Base-by-base conservation (phyloP, 2,888 invertebrate genomes). In the Dolomedes plantarius region DNA sequence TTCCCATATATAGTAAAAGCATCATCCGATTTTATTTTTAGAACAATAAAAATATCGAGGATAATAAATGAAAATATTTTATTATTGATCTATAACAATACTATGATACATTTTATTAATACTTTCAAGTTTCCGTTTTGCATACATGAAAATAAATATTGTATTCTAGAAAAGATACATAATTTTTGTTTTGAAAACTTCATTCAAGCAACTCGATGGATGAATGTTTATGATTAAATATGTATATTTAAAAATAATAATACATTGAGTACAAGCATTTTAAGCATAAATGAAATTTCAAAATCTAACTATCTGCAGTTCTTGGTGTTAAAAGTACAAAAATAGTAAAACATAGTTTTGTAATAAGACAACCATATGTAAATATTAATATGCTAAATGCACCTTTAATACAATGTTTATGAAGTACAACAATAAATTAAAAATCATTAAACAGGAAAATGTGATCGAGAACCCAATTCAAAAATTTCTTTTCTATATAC, bases 11-110 rank as follows among this genome's bases (percentile, higher is more conserved):
- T n/a, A n/a, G n/a, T n/a, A n/a, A n/a, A n/a, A n/a, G n/a, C n/a
- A n/a, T n/a, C n/a, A n/a, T n/a, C n/a, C n/a, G n/a, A n/a, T n/a
- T n/a, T n/a, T n/a, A n/a, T n/a, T n/a, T n/a, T n/a, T n/a, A n/a
- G n/a, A n/a, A n/a, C n/a, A n/a, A n/a, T n/a, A n/a, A n/a, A n/a
- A n/a, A n/a, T n/a, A n/a, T n/a, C n/a, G n/a, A n/a, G n/a, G n/a
- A n/a, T n/a, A 46, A 46, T 46, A 46, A 46, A 46, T 46, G 41
- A 46, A 46, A 46, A 46, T 46, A 46, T 46, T 46, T 46, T 46
- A 46, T 46, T 46, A 46, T 46, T 46, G 41, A 46, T 46, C 41
- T 46, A 46, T 46, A 46, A 46, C 41, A 46, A 46, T 46, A 16
- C 41, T 46, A 46, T 46, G 16, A 46, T 46, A 46, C 41, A 46